Percentiles rank a stretch among this genome's conserved stretches.
Evolutionary conservation across 1,140 invertebrate genomes (phyloP).

Genomic region (Archivesica marissinica): DNA sequence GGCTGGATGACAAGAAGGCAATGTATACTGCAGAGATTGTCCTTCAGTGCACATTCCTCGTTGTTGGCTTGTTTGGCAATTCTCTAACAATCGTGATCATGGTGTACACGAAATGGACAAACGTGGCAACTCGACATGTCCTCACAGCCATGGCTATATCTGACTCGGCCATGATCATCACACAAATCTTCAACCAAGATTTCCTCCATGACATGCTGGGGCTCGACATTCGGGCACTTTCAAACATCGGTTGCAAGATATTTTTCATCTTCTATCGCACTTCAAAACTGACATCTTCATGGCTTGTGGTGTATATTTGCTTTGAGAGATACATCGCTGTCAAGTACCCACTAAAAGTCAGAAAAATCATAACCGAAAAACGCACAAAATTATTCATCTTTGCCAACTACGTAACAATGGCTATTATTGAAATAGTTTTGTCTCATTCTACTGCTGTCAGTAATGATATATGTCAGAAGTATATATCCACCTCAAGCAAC

Average conservation of each 20-base stretch:
- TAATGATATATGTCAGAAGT: slow-evolving; percentile 39
- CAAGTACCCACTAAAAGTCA: slow-evolving; percentile 58
- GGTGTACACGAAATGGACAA: not conserved
- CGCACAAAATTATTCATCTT: not conserved
- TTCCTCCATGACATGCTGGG: slow-evolving; percentile 51
- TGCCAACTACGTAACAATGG: slow-evolving; percentile 3
- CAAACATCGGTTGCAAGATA: slow-evolving; percentile 46
- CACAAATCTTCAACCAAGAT: slow-evolving; percentile 55
- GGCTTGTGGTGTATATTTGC: slow-evolving; percentile 67
- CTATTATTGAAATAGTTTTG: slow-evolving; percentile 23
- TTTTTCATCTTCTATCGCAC: slow-evolving; percentile 62
- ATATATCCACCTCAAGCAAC: not conserved
- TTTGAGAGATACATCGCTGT: slow-evolving; percentile 68
- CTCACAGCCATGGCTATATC: slow-evolving; percentile 55
- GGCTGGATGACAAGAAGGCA: not conserved
- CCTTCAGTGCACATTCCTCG: slow-evolving; percentile 1
- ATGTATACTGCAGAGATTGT: not conserved
- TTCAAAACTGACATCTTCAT: slow-evolving; percentile 68
- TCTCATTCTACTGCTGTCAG: slow-evolving; percentile 34
- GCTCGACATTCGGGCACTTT: slow-evolving; percentile 59
- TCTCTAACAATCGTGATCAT: not conserved
- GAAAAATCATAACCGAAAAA: slow-evolving; percentile 52
- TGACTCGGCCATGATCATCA: slow-evolving; percentile 38
- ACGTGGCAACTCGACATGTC: not conserved
- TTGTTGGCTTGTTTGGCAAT: slow-evolving; percentile 48